phyloP scores from a whole-genome alignment of 2,113 vertebrate genomes.

The Ctenomys sociabilis region DNA sequence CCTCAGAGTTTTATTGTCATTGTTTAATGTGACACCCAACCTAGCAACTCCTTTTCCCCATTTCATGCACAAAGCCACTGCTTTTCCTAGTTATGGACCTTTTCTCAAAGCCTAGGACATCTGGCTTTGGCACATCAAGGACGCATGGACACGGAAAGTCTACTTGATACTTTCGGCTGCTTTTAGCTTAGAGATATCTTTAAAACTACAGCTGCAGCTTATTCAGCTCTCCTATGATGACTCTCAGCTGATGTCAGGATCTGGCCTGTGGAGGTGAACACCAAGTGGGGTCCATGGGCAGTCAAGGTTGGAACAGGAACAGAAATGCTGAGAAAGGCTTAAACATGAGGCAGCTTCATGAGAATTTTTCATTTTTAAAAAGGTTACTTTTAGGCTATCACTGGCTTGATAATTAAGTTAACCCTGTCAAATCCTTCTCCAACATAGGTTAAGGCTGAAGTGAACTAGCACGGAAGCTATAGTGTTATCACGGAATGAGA shows the following conservation, averaged over 20 bases:
- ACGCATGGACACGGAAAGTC: background rate
- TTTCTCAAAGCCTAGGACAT: background rate
- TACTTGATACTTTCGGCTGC: conserved; percentile 58
- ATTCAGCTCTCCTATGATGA: background rate
- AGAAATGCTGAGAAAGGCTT: conserved; percentile 1
- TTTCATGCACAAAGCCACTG: background rate
- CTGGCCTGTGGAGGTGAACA: conserved; percentile 41
- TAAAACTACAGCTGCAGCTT: conserved; percentile 36
- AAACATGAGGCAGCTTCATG: background rate
- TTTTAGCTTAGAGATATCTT: conserved; percentile 37
- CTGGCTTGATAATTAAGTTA: conserved; percentile 76
- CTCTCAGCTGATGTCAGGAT: conserved; percentile 69
- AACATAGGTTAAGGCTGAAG: conserved; percentile 69
- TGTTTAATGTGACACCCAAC: background rate
- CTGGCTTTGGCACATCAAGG: background rate
- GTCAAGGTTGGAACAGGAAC: background rate
- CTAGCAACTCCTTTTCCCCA: background rate
- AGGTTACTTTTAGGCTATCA: conserved; percentile 62
- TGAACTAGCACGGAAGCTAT: conserved; percentile 26
- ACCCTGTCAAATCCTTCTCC: conserved; percentile 61
- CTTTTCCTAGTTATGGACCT: background rate
- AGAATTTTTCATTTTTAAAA: background rate
- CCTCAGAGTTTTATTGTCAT: background rate
- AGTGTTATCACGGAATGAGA: background rate
- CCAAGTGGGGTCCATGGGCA: conserved; percentile 53